A percentile compares a stretch with the other conserved stretches of the same genome.
These are phyloP conservation scores for Drosophila nr. medialis DNA, from an alignment of 2,888 invertebrate species.

Conservation along the genomic window DNA sequence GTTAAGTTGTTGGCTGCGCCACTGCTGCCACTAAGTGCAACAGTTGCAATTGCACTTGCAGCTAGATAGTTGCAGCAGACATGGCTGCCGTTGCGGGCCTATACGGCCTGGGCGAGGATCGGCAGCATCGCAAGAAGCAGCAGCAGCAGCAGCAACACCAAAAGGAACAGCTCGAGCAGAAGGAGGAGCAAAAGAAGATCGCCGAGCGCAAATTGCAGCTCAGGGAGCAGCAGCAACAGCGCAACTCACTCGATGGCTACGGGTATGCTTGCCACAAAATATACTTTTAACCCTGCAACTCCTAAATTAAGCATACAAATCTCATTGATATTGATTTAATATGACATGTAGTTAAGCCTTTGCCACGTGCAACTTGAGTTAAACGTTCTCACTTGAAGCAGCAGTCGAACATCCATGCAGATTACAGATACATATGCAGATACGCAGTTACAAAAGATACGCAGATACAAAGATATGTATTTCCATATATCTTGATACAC, in stretches of 20 bases:
- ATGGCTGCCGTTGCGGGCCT: slow-evolving; percentile 93
- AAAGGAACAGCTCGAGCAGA: slow-evolving; percentile 87
- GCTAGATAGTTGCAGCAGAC: slow-evolving; percentile 22
- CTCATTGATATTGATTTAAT: too few species aligned
- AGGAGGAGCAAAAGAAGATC: slow-evolving; percentile 84
- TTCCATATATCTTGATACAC: not conserved
- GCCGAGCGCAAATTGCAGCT: slow-evolving; percentile 81
- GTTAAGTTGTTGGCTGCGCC: slow-evolving; percentile 38
- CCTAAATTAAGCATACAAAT: not conserved
- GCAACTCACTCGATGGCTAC: slow-evolving; percentile 83
- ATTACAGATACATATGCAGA: slow-evolving; percentile 5
- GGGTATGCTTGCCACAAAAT: slow-evolving; percentile 54
- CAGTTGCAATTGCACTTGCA: slow-evolving; percentile 15
- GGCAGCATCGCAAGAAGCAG: slow-evolving; percentile 85
- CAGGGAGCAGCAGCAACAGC: slow-evolving; percentile 73
- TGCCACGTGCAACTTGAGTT: slow-evolving; percentile 8
- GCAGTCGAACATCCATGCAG: not conserved
- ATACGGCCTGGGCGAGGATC: slow-evolving; percentile 92
- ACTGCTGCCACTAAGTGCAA: slow-evolving; percentile 18
- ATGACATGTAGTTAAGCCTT: not conserved
- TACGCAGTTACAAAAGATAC: slow-evolving; percentile 2
- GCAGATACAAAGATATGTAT: slow-evolving; percentile 5
- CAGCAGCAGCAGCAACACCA: slow-evolving; percentile 86
- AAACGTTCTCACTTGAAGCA: slow-evolving; percentile 1
- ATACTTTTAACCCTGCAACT: slow-evolving; percentile 5